Percentiles rank a stretch among this genome's conserved stretches.
phyloP scores from a whole-genome alignment of 2,797 vertebrate species.

The Lagodon rhomboides region DNA sequence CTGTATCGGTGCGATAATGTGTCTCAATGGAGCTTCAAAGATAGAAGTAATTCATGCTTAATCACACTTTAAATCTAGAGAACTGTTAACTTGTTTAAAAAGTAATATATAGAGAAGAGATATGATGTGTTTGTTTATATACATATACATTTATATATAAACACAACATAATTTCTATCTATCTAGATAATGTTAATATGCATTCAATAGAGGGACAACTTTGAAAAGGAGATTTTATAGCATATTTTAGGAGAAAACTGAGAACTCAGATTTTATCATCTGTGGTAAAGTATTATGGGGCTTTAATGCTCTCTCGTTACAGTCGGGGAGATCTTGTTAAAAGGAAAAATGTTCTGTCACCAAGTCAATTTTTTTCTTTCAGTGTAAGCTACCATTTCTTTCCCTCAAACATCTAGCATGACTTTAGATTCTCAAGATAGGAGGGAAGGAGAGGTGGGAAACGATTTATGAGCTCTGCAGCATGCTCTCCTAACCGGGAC shows the following conservation, averaged over 20 bases:
- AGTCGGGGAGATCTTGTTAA: background rate
- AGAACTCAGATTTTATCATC: background rate
- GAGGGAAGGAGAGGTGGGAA: background rate
- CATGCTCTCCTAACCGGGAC: slow-evolving; percentile 48
- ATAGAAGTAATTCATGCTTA: slow-evolving; percentile 6
- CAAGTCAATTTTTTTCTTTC: background rate
- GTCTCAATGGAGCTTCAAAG: background rate
- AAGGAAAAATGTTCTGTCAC: slow-evolving; percentile 4
- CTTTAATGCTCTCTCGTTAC: background rate
- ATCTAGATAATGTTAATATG: too few species aligned
- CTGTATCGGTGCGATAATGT: background rate
- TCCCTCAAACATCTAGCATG: background rate
- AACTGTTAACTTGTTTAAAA: background rate
- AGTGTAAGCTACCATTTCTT: slow-evolving; percentile 4
- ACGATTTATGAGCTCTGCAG: slow-evolving; percentile 24
- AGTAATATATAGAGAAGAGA: background rate
- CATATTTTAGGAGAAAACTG: background rate
- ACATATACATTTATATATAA: too few species aligned
- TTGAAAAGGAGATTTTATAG: background rate
- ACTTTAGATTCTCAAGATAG: slow-evolving; percentile 3
- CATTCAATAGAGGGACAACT: background rate
- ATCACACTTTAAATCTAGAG: background rate
- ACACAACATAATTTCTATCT: too few species aligned
- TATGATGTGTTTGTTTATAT: background rate
- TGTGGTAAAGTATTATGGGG: background rate